Percentiles rank a stretch among this genome's conserved stretches.
phyloP scores from a whole-genome alignment of 2,888 invertebrate genomes.

The Heteropelma amictum region DNA sequence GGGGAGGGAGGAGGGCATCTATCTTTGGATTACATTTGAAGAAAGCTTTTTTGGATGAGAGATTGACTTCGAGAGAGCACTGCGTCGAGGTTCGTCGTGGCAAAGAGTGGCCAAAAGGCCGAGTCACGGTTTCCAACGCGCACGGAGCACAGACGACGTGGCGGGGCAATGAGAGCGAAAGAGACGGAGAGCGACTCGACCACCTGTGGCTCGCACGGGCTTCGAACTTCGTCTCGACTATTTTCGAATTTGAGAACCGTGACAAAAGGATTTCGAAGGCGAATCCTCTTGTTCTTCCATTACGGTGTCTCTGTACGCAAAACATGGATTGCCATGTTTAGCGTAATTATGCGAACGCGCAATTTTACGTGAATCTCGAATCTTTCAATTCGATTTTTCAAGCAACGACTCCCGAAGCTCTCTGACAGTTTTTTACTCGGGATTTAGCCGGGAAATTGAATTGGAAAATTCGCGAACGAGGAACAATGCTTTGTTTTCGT shows the following conservation, averaged over 20 bases:
- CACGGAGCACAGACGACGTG: conserved; percentile 10
- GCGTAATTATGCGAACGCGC: no score
- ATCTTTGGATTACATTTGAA: background rate
- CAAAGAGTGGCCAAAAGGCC: background rate
- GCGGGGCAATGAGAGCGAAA: conserved; percentile 1
- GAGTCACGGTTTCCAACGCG: conserved; percentile 12
- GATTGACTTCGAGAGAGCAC: background rate
- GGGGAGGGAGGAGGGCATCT: background rate
- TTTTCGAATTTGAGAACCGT: background rate
- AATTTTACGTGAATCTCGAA: no score
- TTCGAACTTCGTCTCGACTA: conserved; percentile 2
- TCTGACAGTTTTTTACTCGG: no score
- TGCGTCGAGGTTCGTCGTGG: background rate
- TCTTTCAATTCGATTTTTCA: no score
- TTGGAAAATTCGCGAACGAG: no score
- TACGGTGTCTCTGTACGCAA: background rate
- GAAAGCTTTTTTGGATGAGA: background rate
- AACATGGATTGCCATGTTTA: no score
- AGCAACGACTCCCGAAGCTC: no score
- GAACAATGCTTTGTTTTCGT: no score
- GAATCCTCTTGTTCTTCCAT: background rate
- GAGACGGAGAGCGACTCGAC: conserved; percentile 11
- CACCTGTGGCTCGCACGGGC: conserved; percentile 45
- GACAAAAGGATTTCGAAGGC: background rate
- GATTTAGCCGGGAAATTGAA: no score